A percentile compares a stretch with the other conserved stretches of the same genome.
These are phyloP conservation scores for Ceuthmochares aereus DNA, from an alignment of 2,113 vertebrate genomes.

Conservation along the genomic window DNA sequence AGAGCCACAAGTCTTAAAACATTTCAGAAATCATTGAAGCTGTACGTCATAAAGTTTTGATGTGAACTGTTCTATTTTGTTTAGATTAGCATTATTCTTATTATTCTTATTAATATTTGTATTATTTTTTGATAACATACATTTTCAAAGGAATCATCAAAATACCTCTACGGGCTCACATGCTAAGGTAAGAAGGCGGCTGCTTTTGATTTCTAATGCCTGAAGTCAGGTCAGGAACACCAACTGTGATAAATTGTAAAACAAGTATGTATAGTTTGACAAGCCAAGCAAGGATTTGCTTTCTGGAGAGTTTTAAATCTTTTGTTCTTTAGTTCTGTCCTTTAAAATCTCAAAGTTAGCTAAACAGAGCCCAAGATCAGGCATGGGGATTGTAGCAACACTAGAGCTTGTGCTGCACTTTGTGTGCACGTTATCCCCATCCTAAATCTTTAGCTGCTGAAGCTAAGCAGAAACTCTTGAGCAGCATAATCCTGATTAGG, in stretches of 20 bases:
- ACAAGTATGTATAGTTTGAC: conserved; percentile 59
- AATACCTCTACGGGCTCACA: conserved; percentile 22
- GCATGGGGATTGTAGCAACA: not conserved
- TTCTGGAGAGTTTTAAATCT: conserved; percentile 51
- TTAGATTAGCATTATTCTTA: not conserved
- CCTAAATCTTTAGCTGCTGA: not conserved
- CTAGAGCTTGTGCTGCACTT: not conserved
- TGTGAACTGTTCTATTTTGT: not conserved
- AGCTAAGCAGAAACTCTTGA: conserved; percentile 6
- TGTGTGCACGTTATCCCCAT: not conserved
- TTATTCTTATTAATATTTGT: not conserved
- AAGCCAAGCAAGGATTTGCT: conserved; percentile 57
- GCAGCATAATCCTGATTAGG: conserved; percentile 39
- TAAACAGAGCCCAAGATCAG: conserved; percentile 26
- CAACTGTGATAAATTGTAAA: conserved; percentile 72
- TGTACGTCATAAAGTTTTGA: not conserved
- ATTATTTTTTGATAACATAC: not conserved
- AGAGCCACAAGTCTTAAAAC: not conserved
- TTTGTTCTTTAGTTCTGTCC: conserved; percentile 63
- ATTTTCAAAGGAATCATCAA: conserved; percentile 60
- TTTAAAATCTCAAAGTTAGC: conserved; percentile 54
- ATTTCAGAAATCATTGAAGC: not conserved
- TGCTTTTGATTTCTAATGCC: conserved; percentile 66
- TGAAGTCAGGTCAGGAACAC: conserved; percentile 71
- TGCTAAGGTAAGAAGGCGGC: not conserved